Base-by-base conservation (phyloP, 2,113 vertebrate genomes). In the Trematomus loennbergii region DNA sequence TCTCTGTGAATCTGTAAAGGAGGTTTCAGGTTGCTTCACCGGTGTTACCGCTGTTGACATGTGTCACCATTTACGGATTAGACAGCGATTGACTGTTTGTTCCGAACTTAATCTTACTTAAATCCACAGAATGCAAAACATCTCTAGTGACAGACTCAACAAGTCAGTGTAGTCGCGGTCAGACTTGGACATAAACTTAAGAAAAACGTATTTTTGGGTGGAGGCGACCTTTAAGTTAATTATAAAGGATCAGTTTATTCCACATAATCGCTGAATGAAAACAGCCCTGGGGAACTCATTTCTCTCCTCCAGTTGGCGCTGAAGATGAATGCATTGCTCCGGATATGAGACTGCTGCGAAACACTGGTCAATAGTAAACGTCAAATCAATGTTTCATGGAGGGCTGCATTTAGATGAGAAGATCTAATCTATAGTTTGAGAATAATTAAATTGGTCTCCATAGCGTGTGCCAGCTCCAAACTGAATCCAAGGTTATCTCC, bases 341-440 rank as follows among this genome's bases (percentile, higher is more conserved):
- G 72, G 72, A 61, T 77, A 74, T 84, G 84, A 81, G 75, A 86
- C 62, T 5, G 58, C 87, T 61, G 72, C 18, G 33, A 79, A 85
- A 90, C 54, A 83, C 18, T 50, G 75, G 20, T 90, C 84, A 83
- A 80, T 81, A 55, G 72, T 78, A 75, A 84, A 86, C 66, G 64
- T 48, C 77, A 77, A 89, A 86, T 93, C 89, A 88, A 87, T 87
- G 71, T 73, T 87, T 79, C 80, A 88, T 79, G 2, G 53, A 79
- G 70, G 36, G 52, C 77, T 84, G 87, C 79, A 91, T 89, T 85
- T 82, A 81, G 90, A 91, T 87, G 81, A 88, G 84, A 74, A 72
- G 82, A 78, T 87, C 74, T 72, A 85, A 87, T 90, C 89, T 87
- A 77, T 67, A 17, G 58, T 72, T 74, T 62, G 46, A 79, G 63